phyloP scores from a whole-genome alignment of 2,797 vertebrate species.

The Cichlasoma orientale region DNA sequence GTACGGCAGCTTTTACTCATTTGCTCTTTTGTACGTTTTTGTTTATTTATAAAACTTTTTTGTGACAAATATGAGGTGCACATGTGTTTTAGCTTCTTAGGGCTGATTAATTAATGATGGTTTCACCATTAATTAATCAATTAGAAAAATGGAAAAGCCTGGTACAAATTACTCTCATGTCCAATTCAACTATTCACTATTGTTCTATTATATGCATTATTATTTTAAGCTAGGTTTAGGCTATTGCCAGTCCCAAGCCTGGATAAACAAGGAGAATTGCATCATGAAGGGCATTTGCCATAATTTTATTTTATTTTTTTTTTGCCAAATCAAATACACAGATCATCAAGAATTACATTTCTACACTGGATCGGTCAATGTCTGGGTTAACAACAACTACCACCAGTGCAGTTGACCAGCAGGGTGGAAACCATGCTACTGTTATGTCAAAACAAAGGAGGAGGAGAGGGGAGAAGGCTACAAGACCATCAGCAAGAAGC shows the following conservation, averaged over 20 bases:
- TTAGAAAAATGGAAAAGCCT: background rate
- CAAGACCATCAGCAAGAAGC: no score
- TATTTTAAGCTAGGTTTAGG: background rate
- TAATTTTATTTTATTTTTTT: no score
- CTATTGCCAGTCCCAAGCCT: background rate
- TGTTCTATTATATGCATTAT: rapidly evolving
- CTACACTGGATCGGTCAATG: background rate
- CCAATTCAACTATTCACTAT: background rate
- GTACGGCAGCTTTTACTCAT: rapidly evolving
- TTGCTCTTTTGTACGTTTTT: background rate
- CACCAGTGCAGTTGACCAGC: background rate
- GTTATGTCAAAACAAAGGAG: background rate
- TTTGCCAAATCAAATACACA: background rate
- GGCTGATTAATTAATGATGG: background rate
- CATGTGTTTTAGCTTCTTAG: background rate
- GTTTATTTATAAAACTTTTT: background rate
- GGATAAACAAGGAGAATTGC: no score
- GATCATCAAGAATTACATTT: background rate
- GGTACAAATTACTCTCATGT: background rate
- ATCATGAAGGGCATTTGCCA: background rate
- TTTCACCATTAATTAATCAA: background rate
- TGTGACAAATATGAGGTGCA: background rate
- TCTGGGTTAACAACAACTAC: background rate
- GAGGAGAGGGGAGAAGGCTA: background rate
- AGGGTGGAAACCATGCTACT: background rate